These are phyloP conservation scores for Drosophila yooni DNA, from an alignment of 2,888 invertebrate species.

Conservation along the genomic window DNA sequence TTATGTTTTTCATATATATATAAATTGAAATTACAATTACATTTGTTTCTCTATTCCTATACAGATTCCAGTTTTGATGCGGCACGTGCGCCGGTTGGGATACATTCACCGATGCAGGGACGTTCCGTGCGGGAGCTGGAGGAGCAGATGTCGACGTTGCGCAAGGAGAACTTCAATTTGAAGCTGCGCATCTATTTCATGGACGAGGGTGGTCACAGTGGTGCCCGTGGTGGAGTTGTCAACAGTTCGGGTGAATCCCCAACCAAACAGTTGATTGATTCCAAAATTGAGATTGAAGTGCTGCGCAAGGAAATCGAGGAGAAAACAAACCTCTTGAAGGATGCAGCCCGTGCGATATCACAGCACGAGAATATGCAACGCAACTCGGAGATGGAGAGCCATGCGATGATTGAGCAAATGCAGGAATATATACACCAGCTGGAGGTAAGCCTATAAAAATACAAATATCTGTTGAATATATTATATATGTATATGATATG, in stretches of 20 bases:
- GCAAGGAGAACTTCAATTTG: slow-evolving; percentile 96
- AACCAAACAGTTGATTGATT: slow-evolving; percentile 88
- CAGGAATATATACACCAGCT: slow-evolving; percentile 82
- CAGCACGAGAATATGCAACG: slow-evolving; percentile 89
- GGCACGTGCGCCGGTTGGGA: slow-evolving; percentile 49
- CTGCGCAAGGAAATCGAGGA: slow-evolving; percentile 91
- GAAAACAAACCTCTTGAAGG: slow-evolving; percentile 93
- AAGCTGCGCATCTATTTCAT: slow-evolving; percentile 96
- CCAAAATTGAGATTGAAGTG: slow-evolving; percentile 91
- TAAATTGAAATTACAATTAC: background rate
- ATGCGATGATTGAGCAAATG: slow-evolving; percentile 82
- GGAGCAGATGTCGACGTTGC: slow-evolving; percentile 92
- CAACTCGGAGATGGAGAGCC: slow-evolving; percentile 83
- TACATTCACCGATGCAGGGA: slow-evolving; percentile 85
- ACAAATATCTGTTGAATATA: background rate
- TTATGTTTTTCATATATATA: background rate
- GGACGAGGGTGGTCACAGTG: slow-evolving; percentile 89
- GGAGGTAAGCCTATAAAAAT: slow-evolving; percentile 65
- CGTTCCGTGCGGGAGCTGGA: slow-evolving; percentile 95
- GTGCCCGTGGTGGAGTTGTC: slow-evolving; percentile 48
- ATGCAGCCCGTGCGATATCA: slow-evolving; percentile 93
- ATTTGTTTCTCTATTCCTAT: background rate
- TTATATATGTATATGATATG: background rate
- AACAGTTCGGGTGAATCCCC: slow-evolving; percentile 75
- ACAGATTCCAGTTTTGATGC: slow-evolving; percentile 66